Conservation (phyloP, 37 sponge, comb jelly and placozoan genomes). For the Oopsacas minuta region DNA sequence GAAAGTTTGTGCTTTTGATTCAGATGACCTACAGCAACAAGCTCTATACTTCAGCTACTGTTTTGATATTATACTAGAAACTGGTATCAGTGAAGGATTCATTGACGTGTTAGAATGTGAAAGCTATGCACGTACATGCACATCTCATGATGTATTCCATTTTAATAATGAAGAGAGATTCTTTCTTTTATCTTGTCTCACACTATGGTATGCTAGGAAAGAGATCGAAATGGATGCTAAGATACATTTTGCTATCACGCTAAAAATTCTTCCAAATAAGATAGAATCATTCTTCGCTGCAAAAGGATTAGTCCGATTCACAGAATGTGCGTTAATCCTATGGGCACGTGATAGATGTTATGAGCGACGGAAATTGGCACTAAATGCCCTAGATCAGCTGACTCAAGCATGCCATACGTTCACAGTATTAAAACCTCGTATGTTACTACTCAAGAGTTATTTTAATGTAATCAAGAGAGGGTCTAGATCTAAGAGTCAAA, state of each 20-base stretch:
- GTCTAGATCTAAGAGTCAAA: not conserved
- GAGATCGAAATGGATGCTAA: slow-evolving; percentile 5
- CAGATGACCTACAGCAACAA: slow-evolving; percentile 48
- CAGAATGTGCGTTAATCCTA: slow-evolving; percentile 36
- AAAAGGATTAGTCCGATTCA: slow-evolving; percentile 25
- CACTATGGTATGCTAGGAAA: slow-evolving; percentile 45
- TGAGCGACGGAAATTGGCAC: not conserved
- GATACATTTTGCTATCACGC: slow-evolving; percentile 24
- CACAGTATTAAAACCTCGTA: not conserved
- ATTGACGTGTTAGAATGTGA: not conserved
- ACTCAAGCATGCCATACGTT: not conserved
- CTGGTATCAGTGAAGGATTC: slow-evolving; percentile 21
- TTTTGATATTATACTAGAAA: slow-evolving; percentile 52
- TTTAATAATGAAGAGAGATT: slow-evolving; percentile 52
- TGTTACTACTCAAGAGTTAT: not conserved
- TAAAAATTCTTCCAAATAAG: slow-evolving; percentile 27
- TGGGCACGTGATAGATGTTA: not conserved
- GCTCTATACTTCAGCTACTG: slow-evolving; percentile 42
- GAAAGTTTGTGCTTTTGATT: slow-evolving; percentile 29
- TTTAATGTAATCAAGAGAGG: not conserved
- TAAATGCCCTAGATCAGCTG: not conserved
- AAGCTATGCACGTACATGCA: not conserved
- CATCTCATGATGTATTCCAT: slow-evolving; percentile 38
- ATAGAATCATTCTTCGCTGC: slow-evolving; percentile 38
- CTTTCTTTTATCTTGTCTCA: slow-evolving; percentile 43